Evolutionary conservation across 2,113 vertebrate species (phyloP).

Genomic region (Syrmaticus mikado): DNA sequence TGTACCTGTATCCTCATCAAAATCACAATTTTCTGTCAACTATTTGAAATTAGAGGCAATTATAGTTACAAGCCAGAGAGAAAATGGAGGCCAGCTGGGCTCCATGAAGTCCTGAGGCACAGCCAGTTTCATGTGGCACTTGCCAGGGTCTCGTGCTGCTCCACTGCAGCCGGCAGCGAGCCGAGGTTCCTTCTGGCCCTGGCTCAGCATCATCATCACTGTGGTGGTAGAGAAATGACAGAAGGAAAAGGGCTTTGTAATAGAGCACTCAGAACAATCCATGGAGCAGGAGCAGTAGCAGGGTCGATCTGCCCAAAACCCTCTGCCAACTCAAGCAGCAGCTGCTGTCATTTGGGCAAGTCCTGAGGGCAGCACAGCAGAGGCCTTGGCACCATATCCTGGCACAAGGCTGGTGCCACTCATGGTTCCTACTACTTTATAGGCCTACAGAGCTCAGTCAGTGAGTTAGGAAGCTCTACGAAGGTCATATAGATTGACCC

Average conservation of each 20-base stretch:
- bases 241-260: neutral
- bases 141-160: neutral
- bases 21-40: neutral
- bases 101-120: neutral
- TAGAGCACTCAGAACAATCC: neutral
- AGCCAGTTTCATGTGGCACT: neutral
- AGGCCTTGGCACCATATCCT: neutral
- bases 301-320: accelerated
- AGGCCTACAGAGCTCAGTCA: neutral
- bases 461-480: neutral
- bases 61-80: neutral
- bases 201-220: accelerated
- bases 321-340: accelerated
- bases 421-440: neutral
- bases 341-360: neutral
- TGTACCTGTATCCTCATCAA: neutral
- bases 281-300: neutral
- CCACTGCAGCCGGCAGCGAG: neutral
- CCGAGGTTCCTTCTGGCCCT: neutral
- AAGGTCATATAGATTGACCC: neutral
- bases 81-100: neutral
- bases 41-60: neutral
- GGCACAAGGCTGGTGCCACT: neutral
- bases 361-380: neutral
- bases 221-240: neutral